These are phyloP conservation scores for Morphnarchus princeps DNA, from an alignment of 2,113 vertebrate species.

Conservation along the genomic window DNA sequence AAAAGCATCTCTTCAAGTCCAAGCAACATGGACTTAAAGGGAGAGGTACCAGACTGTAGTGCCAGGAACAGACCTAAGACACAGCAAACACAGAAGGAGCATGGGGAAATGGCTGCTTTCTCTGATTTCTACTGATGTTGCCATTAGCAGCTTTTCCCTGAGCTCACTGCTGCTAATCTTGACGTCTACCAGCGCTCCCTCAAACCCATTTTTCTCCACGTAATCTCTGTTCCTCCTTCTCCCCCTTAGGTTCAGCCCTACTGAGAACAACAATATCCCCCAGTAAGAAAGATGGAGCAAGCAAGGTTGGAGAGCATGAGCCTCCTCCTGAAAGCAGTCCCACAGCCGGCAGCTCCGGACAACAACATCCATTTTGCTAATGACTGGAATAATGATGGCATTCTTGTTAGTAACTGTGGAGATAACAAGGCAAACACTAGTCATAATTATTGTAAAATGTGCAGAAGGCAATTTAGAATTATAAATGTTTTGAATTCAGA, in stretches of 20 bases:
- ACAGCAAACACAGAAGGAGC: background rate
- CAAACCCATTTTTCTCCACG: background rate
- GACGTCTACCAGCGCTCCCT: background rate
- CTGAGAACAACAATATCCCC: background rate
- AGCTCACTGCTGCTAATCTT: background rate
- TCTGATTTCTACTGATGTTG: background rate
- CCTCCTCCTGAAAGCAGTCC: background rate
- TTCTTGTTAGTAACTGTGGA: conserved; percentile 41
- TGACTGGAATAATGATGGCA: conserved; percentile 34
- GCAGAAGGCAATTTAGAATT: conserved; percentile 36
- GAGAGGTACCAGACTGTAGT: background rate
- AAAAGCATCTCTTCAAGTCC: background rate
- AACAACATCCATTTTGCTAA: conserved; percentile 47
- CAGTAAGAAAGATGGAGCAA: background rate
- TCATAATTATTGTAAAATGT: conserved; percentile 15
- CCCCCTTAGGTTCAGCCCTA: background rate
- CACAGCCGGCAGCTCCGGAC: background rate
- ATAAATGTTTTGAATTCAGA: conserved; percentile 20
- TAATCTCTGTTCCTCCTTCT: background rate
- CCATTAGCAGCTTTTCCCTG: background rate
- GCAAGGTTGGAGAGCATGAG: background rate
- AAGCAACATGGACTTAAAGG: background rate
- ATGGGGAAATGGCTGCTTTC: background rate
- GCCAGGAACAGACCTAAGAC: background rate
- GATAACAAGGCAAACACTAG: conserved; percentile 34